phyloP scores from a whole-genome alignment of 2,113 vertebrate species.

The Anolis sagrei region DNA sequence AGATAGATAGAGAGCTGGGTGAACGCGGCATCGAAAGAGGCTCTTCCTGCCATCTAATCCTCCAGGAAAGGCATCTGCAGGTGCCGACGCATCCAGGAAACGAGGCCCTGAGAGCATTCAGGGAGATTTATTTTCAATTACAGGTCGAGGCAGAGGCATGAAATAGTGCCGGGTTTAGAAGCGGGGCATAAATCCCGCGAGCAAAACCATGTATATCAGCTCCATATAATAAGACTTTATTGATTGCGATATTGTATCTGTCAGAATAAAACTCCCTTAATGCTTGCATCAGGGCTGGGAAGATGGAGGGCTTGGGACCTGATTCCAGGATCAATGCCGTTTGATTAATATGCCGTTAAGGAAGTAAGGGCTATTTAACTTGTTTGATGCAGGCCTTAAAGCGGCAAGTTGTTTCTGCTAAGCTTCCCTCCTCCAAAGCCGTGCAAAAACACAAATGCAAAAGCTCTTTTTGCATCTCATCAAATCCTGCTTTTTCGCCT shows the following conservation, averaged over 20 bases:
- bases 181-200: constrained; percentile 62
- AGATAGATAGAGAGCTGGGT: not conserved
- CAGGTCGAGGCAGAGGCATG: constrained; percentile 67
- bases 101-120: constrained; percentile 51
- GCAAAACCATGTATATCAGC: constrained; percentile 69
- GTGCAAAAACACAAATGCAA: not conserved
- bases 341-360: constrained; percentile 71
- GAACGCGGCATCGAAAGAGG: accelerated
- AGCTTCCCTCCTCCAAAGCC: constrained; percentile 48
- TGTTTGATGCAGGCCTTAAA: constrained; percentile 56
- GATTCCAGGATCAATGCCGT: constrained; percentile 64
- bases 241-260: constrained; percentile 71
- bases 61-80: constrained; percentile 28
- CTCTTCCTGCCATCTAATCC: constrained; percentile 18
- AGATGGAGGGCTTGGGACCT: constrained; percentile 64
- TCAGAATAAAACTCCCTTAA: constrained; percentile 73
- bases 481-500: constrained; percentile 12
- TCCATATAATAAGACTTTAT: constrained; percentile 71
- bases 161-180: constrained; percentile 59
- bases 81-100: constrained; percentile 60
- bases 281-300: constrained; percentile 56
- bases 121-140: constrained; percentile 77
- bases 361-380: constrained; percentile 74
- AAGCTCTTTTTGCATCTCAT: constrained; percentile 15
- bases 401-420: constrained; percentile 54